A percentile compares a stretch with the other conserved stretches of the same genome.
These are phyloP conservation scores for Euplagia quadripunctaria DNA, from an alignment of 2,888 invertebrate genomes.

Conservation along the genomic window DNA sequence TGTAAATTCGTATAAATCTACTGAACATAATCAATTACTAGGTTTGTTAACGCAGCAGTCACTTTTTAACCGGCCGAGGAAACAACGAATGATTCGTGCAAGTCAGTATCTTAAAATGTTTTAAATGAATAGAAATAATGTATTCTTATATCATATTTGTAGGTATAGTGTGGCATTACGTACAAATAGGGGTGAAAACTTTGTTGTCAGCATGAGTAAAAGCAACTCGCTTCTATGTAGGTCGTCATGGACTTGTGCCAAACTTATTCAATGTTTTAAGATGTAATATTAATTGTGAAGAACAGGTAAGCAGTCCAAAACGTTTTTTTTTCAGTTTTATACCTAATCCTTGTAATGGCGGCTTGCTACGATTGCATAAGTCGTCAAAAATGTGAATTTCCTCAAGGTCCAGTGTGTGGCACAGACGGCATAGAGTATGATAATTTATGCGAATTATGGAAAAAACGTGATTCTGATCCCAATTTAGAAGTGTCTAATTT, in stretches of 20 bases:
- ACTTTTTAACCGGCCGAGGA: not conserved
- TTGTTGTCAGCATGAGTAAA: not conserved
- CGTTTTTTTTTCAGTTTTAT: slow-evolving; percentile 10
- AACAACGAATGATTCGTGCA: slow-evolving; percentile 8
- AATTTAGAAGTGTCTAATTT: slow-evolving; percentile 4
- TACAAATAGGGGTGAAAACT: not conserved
- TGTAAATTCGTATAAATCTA: slow-evolving; percentile 17
- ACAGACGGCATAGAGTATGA: slow-evolving; percentile 8
- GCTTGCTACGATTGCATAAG: not conserved
- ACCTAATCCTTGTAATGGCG: slow-evolving; percentile 2
- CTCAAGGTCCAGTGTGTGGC: slow-evolving; percentile 19
- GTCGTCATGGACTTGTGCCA: not conserved
- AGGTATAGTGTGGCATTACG: not conserved
- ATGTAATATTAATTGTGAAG: not conserved
- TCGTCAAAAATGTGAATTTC: not conserved
- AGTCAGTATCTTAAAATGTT: slow-evolving; percentile 16
- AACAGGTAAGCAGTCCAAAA: not conserved
- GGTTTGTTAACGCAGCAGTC: slow-evolving; percentile 10
- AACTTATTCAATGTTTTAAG: not conserved
- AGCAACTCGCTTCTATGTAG: not conserved
- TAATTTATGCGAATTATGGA: slow-evolving; percentile 7
- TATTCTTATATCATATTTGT: not conserved
- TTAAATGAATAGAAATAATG: not conserved
- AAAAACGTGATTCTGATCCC: not conserved
- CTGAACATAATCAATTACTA: slow-evolving; percentile 28